phyloP scores from a whole-genome alignment of 2,888 invertebrate genomes.

The Lepas anatifera region DNA sequence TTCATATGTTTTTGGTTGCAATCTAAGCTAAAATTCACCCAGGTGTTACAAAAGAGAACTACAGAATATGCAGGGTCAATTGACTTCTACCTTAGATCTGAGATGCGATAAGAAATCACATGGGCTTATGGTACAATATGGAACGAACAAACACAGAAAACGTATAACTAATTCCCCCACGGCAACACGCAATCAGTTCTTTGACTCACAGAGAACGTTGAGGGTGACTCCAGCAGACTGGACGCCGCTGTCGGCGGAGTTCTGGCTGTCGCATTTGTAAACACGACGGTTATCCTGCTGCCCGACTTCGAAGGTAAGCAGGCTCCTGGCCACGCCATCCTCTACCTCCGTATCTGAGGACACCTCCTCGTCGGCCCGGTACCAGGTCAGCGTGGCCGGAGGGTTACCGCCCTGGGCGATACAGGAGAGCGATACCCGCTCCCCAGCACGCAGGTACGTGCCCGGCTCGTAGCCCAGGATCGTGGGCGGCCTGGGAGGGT shows the following conservation, averaged over 20 bases:
- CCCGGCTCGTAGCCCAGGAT: slow-evolving; percentile 85
- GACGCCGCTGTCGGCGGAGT: slow-evolving; percentile 73
- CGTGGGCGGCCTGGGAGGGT: slow-evolving; percentile 81
- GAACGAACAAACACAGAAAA: too few species aligned
- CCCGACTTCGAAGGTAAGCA: slow-evolving; percentile 75
- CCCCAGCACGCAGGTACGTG: slow-evolving; percentile 39
- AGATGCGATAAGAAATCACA: too few species aligned
- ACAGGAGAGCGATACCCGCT: slow-evolving; percentile 73
- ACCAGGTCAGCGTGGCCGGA: slow-evolving; percentile 83
- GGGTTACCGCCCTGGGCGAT: slow-evolving; percentile 91
- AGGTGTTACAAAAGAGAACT: too few species aligned
- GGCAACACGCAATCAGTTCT: too few species aligned
- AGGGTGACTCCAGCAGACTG: slow-evolving; percentile 74
- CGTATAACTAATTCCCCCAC: too few species aligned
- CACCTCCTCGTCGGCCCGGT: slow-evolving; percentile 48
- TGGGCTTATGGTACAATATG: too few species aligned
- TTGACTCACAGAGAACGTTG: slow-evolving; percentile 87
- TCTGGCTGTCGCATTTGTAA: slow-evolving; percentile 86
- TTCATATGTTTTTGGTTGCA: too few species aligned
- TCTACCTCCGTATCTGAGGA: slow-evolving; percentile 14
- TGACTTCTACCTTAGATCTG: too few species aligned
- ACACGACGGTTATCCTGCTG: slow-evolving; percentile 87
- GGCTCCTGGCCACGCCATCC: slow-evolving; percentile 41
- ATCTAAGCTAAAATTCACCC: too few species aligned
- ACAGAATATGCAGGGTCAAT: too few species aligned